Conservation (phyloP, 2,888 invertebrate genomes). For the Conomelus anceps region DNA sequence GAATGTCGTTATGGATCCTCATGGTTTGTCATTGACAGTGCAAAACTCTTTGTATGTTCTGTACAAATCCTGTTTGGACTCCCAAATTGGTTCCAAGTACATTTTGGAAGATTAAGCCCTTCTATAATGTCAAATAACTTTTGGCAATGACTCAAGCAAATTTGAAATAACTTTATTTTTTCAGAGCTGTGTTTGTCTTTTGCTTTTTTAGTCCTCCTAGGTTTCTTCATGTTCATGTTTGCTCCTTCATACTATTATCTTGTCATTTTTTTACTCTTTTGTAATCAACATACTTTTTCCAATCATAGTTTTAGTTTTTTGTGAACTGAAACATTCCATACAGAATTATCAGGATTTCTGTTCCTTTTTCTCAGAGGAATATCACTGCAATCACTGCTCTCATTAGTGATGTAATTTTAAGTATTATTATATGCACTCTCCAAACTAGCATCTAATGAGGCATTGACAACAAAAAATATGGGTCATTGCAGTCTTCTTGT, state of each 20-base stretch:
- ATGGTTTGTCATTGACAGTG: not conserved
- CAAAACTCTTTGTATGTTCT: conserved; percentile 4
- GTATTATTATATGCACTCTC: not conserved
- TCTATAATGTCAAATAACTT: conserved; percentile 12
- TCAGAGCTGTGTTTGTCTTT: too few relatives aligned
- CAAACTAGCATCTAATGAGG: not conserved
- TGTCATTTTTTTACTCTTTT: not conserved
- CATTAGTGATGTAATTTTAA: not conserved
- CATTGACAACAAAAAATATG: not conserved
- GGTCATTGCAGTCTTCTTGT: not conserved
- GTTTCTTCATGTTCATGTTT: not conserved
- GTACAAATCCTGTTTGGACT: not conserved
- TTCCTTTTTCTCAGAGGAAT: not conserved
- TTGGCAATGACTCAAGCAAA: conserved; percentile 10
- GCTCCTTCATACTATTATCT: not conserved
- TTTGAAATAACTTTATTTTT: too few relatives aligned
- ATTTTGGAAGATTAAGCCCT: not conserved
- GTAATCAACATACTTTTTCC: not conserved
- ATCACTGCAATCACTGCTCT: not conserved
- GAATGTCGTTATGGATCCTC: not conserved
- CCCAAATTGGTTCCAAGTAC: not conserved
- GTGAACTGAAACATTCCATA: conserved; percentile 1
- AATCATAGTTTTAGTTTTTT: conserved; percentile 3
- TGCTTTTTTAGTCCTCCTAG: not conserved
- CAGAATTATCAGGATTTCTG: not conserved